Conservation (phyloP, 2,888 invertebrate genomes). For the Teinopalpus imperialis region DNA sequence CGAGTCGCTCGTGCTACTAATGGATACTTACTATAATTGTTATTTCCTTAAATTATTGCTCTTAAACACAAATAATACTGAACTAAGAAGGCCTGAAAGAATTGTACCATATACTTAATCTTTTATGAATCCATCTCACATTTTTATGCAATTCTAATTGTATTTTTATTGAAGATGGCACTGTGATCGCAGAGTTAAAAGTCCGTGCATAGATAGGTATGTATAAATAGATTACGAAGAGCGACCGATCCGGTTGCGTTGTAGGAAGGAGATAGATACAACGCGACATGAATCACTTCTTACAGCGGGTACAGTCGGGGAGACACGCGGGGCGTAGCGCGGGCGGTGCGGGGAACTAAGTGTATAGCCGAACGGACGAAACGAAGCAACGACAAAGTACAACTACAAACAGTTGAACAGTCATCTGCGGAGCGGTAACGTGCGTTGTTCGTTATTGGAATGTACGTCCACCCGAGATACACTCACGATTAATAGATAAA, state of each 20-base stretch:
- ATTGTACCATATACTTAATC: not conserved
- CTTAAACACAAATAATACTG: no score
- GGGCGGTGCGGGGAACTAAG: slow-evolving; percentile 46
- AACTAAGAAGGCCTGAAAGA: no score
- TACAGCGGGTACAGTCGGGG: slow-evolving; percentile 62
- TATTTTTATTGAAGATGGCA: slow-evolving; percentile 34
- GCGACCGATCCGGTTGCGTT: slow-evolving; percentile 80
- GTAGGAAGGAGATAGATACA: slow-evolving; percentile 81
- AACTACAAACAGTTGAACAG: slow-evolving; percentile 73
- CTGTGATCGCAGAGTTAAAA: slow-evolving; percentile 62
- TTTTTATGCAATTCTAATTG: slow-evolving; percentile 10
- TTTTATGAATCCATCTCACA: not conserved
- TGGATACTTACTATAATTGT: slow-evolving; percentile 28
- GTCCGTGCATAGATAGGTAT: slow-evolving; percentile 69
- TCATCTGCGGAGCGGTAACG: slow-evolving; percentile 69
- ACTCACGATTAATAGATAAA: slow-evolving; percentile 49
- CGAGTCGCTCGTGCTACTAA: slow-evolving; percentile 35
- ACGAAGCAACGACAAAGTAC: slow-evolving; percentile 72
- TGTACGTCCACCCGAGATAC: slow-evolving; percentile 42
- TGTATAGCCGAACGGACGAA: slow-evolving; percentile 52
- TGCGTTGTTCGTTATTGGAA: slow-evolving; percentile 53
- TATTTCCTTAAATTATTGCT: slow-evolving; percentile 27
- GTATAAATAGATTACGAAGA: slow-evolving; percentile 80
- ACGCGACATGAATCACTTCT: slow-evolving; percentile 82
- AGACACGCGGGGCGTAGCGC: slow-evolving; percentile 58